Base-by-base conservation (phyloP, 2,888 invertebrate genomes). In the Heteromyza rotundicornis region DNA sequence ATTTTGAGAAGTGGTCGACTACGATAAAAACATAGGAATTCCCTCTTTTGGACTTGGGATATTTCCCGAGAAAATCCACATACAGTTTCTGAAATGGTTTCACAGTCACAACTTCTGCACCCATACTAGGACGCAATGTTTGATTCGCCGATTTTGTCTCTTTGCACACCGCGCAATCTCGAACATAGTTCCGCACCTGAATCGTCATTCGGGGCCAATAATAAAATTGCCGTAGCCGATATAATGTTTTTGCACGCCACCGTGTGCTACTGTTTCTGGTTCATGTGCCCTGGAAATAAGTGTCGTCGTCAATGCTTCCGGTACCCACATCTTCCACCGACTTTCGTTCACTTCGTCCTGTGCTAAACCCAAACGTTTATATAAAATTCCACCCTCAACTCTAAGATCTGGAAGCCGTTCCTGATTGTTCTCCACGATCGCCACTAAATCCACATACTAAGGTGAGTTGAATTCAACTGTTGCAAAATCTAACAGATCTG, bases 121-220 rank as follows among this genome's bases (percentile, higher is more conserved):
- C n/a, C n/a, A n/a, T n/a, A n/a, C n/a, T n/a, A n/a, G 12, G 59
- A 20, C 35, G 35, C 2, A 49, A 16, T 2, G 23, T 60, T 1
- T 49, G 19, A 23, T 66, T 60, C 17, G 58, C 23, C 2, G 49
- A n/a, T 57, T 66, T 66, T 12, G 20, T 59, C 22, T 36, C 19
- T 44, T 57, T 63, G 24, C 63, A 66, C 0, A 59, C 14, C 1
- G 24, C 50, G 19, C 66, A 64, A 0, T 50, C 16, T 1, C 27
- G 5, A 14, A 65, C 36, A 23, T 49, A 63, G 1, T 27, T n/a
- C 2, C 44, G 27, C 0, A 70, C 62, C 0, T 66, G 63, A 2
- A 19, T 23, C 2, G 50, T 19, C 51, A 69, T 60, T 19, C 51
- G 35, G 10, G 69, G 68, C 65, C 69, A 69, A 35, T 63, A 68